Evolutionary conservation across 2,888 invertebrate genomes (phyloP).

Genomic region (Pandemis cinnamomeana): DNA sequence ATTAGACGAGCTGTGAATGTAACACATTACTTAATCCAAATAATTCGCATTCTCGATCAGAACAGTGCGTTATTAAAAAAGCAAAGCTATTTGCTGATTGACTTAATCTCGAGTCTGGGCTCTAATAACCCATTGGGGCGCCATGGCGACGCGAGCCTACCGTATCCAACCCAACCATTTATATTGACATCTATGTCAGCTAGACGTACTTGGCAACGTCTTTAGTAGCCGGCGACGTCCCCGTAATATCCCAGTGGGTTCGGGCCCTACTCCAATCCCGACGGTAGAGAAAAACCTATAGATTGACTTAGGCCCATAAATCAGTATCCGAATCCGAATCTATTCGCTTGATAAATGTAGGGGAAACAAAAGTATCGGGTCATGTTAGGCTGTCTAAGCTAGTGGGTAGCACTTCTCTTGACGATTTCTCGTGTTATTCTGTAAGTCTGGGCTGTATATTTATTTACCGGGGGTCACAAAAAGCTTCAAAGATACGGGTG

Average conservation of each 20-base stretch:
- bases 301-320: constrained; percentile 11
- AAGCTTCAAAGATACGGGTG: too few species aligned
- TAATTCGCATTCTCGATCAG: constrained; percentile 51
- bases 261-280: background rate
- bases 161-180: too few species aligned
- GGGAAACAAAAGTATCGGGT: constrained; percentile 2
- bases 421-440: background rate
- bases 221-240: too few species aligned
- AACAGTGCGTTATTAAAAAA: background rate
- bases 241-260: too few species aligned
- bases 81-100: background rate
- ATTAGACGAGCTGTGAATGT: constrained; percentile 76
- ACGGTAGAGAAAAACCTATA: background rate
- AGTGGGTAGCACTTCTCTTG: background rate
- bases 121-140: too few species aligned
- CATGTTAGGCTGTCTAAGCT: background rate
- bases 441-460: background rate
- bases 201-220: too few species aligned
- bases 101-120: background rate
- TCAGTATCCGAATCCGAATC: constrained; percentile 9
- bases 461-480: too few species aligned
- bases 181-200: too few species aligned
- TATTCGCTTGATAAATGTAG: constrained; percentile 7
- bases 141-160: too few species aligned
- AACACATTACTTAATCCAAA: constrained; percentile 70